These are phyloP conservation scores for Eupeodes luniger DNA, from an alignment of 2,888 invertebrate genomes.

Conservation along the genomic window DNA sequence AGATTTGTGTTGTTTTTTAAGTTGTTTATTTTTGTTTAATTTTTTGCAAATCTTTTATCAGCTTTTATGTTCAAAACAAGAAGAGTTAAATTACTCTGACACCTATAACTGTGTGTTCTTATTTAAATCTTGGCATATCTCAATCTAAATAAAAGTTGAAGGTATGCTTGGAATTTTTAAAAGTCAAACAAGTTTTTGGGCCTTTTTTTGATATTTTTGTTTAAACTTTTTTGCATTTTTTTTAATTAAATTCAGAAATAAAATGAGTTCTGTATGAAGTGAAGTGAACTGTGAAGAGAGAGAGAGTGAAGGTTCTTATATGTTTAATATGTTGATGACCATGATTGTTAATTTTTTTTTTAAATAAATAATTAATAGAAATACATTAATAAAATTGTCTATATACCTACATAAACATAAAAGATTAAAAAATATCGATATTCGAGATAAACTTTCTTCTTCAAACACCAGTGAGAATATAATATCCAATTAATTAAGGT, in stretches of 20 bases:
- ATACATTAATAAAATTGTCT: background rate
- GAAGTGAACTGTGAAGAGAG: constrained; percentile 41
- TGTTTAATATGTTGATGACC: constrained; percentile 79
- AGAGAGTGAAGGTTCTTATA: constrained; percentile 8
- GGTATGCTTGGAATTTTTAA: constrained; percentile 47
- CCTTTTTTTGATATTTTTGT: background rate
- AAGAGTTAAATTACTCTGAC: constrained; percentile 27
- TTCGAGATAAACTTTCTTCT: constrained; percentile 9
- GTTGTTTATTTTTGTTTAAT: background rate
- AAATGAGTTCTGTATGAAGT: constrained; percentile 12
- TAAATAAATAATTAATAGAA: constrained; percentile 29
- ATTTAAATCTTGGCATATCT: constrained; percentile 2
- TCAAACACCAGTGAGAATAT: background rate
- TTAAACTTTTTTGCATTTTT: constrained; percentile 21
- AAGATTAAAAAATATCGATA: background rate
- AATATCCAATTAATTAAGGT: background rate
- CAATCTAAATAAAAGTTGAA: background rate
- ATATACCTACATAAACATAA: background rate
- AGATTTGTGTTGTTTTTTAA: constrained; percentile 23
- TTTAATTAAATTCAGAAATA: constrained; percentile 10
- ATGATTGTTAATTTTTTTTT: constrained; percentile 74
- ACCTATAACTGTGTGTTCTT: constrained; percentile 35
- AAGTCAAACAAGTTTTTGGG: constrained; percentile 64
- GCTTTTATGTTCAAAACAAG: constrained; percentile 12
- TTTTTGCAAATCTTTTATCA: constrained; percentile 12